These are phyloP conservation scores for Calliopsis andreniformis DNA, from an alignment of 1,140 invertebrate species.

Conservation along the genomic window DNA sequence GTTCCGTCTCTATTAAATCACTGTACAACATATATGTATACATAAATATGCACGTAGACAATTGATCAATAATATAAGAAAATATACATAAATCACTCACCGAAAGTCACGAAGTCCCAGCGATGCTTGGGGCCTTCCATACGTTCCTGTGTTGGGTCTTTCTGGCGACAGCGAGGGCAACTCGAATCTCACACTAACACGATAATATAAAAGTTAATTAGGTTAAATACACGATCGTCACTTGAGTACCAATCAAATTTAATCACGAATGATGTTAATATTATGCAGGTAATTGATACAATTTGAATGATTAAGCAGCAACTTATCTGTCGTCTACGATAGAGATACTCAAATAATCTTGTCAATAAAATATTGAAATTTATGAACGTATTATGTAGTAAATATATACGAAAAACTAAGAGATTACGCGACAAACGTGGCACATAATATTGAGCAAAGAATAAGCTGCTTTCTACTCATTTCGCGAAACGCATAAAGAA, in stretches of 20 bases:
- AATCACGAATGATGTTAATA: slow-evolving; percentile 59
- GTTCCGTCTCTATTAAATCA: too few relatives aligned
- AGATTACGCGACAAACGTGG: neutral
- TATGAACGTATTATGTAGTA: too few relatives aligned
- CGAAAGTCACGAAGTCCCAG: neutral
- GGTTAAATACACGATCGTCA: slow-evolving; percentile 56
- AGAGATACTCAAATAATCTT: slow-evolving; percentile 20
- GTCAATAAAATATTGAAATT: too few relatives aligned
- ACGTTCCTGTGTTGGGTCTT: neutral
- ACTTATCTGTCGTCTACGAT: slow-evolving; percentile 34
- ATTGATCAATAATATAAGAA: too few relatives aligned
- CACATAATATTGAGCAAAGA: neutral
- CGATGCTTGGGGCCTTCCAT: neutral
- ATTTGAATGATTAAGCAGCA: slow-evolving; percentile 44
- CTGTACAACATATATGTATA: too few relatives aligned
- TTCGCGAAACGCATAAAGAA: neutral
- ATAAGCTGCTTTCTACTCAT: neutral
- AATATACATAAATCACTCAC: neutral
- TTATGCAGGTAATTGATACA: slow-evolving; percentile 62
- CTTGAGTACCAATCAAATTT: slow-evolving; percentile 48
- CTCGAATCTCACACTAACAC: slow-evolving; percentile 6
- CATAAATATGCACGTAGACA: too few relatives aligned
- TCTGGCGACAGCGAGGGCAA: neutral
- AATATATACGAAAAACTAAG: too few relatives aligned
- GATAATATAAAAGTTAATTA: slow-evolving; percentile 56